These are phyloP conservation scores for Pseudopipra pipra DNA, from an alignment of 2,113 vertebrate species.

Conservation along the genomic window DNA sequence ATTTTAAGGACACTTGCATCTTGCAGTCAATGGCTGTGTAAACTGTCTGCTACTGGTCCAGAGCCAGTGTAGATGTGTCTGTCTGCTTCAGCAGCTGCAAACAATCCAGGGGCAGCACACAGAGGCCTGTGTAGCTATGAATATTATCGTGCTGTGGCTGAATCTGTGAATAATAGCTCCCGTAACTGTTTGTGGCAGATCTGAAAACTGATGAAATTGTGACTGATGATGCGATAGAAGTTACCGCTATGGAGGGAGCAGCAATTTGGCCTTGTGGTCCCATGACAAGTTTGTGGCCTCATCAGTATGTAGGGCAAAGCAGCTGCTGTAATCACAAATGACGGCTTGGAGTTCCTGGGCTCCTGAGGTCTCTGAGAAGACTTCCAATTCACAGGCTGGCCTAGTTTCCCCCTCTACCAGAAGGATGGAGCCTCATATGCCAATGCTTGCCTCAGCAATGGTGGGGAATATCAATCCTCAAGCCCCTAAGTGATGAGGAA, in stretches of 20 bases:
- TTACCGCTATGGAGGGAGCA: neutral
- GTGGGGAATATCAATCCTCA: neutral
- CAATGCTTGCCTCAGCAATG: neutral
- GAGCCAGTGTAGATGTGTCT: fast-evolving
- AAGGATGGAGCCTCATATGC: neutral
- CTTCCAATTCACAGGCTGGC: neutral
- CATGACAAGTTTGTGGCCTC: neutral
- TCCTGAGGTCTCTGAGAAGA: neutral
- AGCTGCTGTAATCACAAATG: neutral
- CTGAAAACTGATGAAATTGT: neutral
- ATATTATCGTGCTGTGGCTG: fast-evolving
- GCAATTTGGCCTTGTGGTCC: neutral
- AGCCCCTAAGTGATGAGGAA: neutral
- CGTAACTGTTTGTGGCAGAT: neutral
- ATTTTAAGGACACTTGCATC: neutral
- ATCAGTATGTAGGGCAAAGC: neutral
- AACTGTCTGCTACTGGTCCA: neutral
- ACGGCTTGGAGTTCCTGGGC: neutral
- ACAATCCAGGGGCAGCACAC: neutral
- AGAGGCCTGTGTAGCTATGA: neutral
- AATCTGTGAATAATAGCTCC: neutral
- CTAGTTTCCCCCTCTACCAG: neutral
- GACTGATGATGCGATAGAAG: neutral
- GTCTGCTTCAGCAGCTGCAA: neutral
- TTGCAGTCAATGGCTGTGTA: fast-evolving